These are phyloP conservation scores for Campaea margaritaria DNA, from an alignment of 2,888 invertebrate genomes.

Conservation along the genomic window DNA sequence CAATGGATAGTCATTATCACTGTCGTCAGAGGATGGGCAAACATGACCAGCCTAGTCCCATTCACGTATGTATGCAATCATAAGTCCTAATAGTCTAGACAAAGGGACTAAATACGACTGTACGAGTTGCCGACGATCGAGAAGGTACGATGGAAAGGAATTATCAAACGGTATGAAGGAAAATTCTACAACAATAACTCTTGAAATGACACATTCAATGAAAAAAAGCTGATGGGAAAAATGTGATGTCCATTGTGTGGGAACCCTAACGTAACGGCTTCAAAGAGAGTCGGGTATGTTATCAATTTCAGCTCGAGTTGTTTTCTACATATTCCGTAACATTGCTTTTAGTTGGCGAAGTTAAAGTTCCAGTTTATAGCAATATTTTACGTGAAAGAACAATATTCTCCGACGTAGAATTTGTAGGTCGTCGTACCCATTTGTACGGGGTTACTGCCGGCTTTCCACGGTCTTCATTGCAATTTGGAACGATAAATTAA, in stretches of 20 bases:
- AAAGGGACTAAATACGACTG: constrained; percentile 10
- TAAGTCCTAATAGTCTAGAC: constrained; percentile 1
- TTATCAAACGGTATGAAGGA: constrained; percentile 14
- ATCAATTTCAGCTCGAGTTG: constrained; percentile 28
- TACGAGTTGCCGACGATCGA: constrained; percentile 1
- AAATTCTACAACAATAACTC: constrained; percentile 18
- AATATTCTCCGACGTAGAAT: constrained; percentile 18
- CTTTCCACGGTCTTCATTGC: constrained; percentile 27
- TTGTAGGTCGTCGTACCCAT: constrained; percentile 29
- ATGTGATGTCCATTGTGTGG: constrained; percentile 15
- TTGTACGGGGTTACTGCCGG: constrained; percentile 29
- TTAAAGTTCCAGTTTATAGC: constrained; percentile 25
- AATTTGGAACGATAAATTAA: constrained; percentile 30
- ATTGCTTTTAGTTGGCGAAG: constrained; percentile 26
- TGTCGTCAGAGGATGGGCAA: constrained; percentile 30
- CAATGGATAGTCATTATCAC: constrained; percentile 38
- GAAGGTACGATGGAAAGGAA: not conserved
- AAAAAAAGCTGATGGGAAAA: constrained; percentile 11
- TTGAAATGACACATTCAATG: too few species aligned
- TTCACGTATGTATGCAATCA: not conserved
- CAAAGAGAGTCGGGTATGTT: constrained; percentile 29
- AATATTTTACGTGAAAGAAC: constrained; percentile 23
- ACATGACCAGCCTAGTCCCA: constrained; percentile 18
- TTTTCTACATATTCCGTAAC: constrained; percentile 13
- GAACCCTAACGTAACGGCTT: constrained; percentile 24